Evolutionary conservation across 2,888 invertebrate genomes (phyloP).

Genomic region (Anoplius nigerrimus): DNA sequence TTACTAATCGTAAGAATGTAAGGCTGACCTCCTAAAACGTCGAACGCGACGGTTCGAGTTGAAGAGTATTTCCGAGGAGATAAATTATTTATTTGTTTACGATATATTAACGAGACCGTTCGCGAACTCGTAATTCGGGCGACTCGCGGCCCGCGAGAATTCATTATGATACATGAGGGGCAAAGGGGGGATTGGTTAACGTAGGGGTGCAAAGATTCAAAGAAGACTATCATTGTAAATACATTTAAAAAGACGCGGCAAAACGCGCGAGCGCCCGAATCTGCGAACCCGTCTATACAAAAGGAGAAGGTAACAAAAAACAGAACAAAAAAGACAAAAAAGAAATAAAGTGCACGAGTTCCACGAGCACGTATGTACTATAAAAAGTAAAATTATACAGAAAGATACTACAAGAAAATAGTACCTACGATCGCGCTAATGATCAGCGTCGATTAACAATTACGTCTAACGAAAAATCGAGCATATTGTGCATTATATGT

Average conservation of each 20-base stretch:
- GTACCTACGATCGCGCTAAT: conserved; percentile 45
- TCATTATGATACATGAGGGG: too few species aligned
- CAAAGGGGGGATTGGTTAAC: too few species aligned
- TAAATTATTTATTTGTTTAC: conserved; percentile 61
- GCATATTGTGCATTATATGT: conserved; percentile 64
- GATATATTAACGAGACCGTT: conserved; percentile 39
- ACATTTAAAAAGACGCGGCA: conserved; percentile 14
- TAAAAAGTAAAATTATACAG: conserved; percentile 31
- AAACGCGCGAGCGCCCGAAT: conserved; percentile 35
- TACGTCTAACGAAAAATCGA: conserved; percentile 50
- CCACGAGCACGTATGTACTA: conserved; percentile 48
- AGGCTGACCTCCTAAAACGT: conserved; percentile 63
- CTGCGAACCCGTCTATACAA: conserved; percentile 45
- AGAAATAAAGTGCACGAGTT: conserved; percentile 35
- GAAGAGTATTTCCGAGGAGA: conserved; percentile 58
- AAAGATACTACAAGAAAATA: conserved; percentile 31
- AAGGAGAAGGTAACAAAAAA: too few species aligned
- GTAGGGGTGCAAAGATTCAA: not conserved
- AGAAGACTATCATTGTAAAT: conserved; percentile 43
- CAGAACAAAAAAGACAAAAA: too few species aligned
- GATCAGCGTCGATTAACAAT: conserved; percentile 36
- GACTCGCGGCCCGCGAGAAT: not conserved
- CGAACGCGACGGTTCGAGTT: conserved; percentile 53
- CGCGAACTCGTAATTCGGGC: conserved; percentile 4
- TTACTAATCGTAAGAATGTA: conserved; percentile 60